Base-by-base conservation (phyloP, 2,888 invertebrate species). In the Tinea trinotella region DNA sequence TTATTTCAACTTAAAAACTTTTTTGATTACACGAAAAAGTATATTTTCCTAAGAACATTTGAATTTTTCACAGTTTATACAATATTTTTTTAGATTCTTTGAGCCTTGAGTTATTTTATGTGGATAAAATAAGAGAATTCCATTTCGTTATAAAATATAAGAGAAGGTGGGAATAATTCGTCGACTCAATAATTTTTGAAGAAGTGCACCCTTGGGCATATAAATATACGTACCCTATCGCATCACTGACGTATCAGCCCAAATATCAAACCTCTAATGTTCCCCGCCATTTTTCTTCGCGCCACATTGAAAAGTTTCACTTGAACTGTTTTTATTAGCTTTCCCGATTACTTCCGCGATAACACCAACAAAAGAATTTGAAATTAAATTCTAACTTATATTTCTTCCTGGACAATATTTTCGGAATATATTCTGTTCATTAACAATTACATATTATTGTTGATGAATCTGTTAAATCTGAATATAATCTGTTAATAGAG, bases 151-250 rank as follows among this genome's bases (percentile, higher is more conserved):
- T 1, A 40, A 40, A 40, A 40, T 40, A 15, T 12, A 24, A 66
- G 61, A 64, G 68, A 67, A 68, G 65, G 68, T 67, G 66, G 71
- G 64, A 67, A 66, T 68, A 70, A 70, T 68, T 70, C 65, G 64
- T 64, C 58, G 61, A 67, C 64, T 65, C 67, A 49, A 54, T 54
- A 49, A 54, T 63, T 71, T 70, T 69, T 65, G 18, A 49, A 64
- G 62, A 65, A 63, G 64, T 64, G 66, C 64, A 65, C 73, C 70
- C 71, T 59, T 52, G 73, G 69, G 74, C 64, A 61, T 60, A 69
- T 66, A 65, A 64, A 66, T 65, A 67, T 66, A 63, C 50, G 2
- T 24, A 13, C 24, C 50, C 24, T 50, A 50, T 50, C 22, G 50
- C 50, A 22, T 50, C 50, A 50, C 24, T 24, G 50, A 50, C 50